Evolutionary conservation across 1,140 invertebrate species (phyloP), one percentile per base, ranked within the genome.

Genomic region (Copidosoma floridanum): DNA sequence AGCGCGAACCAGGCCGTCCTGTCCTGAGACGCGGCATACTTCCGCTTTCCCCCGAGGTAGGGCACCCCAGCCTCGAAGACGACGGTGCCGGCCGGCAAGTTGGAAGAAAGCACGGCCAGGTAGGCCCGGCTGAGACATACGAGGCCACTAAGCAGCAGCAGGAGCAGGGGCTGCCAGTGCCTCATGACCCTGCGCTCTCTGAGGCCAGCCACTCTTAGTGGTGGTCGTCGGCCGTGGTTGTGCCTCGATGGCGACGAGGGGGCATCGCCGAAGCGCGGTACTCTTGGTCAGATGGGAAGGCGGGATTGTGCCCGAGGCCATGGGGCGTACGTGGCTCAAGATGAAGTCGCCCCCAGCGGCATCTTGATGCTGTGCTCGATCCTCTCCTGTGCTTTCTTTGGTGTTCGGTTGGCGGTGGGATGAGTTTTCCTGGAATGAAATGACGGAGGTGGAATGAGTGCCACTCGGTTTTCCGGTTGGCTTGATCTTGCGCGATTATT

Each of bases 1-100:
- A 88, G 84, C 1, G 93, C 91, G 76, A 92, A 92, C 74, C 87
- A 86, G 2, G 90, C 89, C 23, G 89, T 93, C 61, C 89, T 83
- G 64, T 92, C 87, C 14, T 82, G 79, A 67, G 92, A 91, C 37
- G 92, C 87, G 68, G 86, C 83, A 79, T 93, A 92, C 57, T 84
- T 83, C 32, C 89, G 77, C 66, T 88, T 85, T 11, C 88, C 87
- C 56, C 88, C 88, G 14, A 90, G 78, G 59, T 88, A 85, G 48
- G 89, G 89, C n/a, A 92, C 87, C 3, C 88, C 89, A 8, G 89
- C 87, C 77, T 93, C 89, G 76, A 93, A 90, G 40, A 92, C 83
- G n/a, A 86, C 74, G 35, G 85, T 82, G 7, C 89, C 89, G 0
- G 88, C 82, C 3, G 83, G 82, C 44, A 86, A 80, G 41, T 84